Percentiles rank a stretch among this genome's conserved stretches.
Conservation (phyloP, 2,888 invertebrate genomes). For the Polydrusus cervinus region DNA sequence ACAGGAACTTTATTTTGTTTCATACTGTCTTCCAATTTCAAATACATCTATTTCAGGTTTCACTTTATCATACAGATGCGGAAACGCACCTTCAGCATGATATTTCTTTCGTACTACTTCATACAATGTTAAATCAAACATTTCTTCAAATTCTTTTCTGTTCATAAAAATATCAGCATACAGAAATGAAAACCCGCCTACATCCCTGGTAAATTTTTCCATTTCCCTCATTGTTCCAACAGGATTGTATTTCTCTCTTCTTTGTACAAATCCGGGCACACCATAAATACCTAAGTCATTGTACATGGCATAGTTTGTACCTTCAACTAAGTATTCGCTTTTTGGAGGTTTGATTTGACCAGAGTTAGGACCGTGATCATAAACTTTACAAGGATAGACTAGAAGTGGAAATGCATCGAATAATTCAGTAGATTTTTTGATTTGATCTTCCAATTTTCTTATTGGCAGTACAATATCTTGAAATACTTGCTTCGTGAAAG, state of each 20-base stretch:
- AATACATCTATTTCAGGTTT: slow-evolving; percentile 80
- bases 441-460: slow-evolving; percentile 78
- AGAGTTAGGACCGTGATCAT: slow-evolving; percentile 76
- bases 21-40: slow-evolving; percentile 71
- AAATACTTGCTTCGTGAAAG: slow-evolving; percentile 82
- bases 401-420: slow-evolving; percentile 81
- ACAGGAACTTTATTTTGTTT: slow-evolving; percentile 39
- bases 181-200: slow-evolving; percentile 80
- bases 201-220: slow-evolving; percentile 80
- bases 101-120: slow-evolving; percentile 77
- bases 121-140: slow-evolving; percentile 81
- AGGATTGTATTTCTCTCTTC: slow-evolving; percentile 76
- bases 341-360: slow-evolving; percentile 77
- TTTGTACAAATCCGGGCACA: slow-evolving; percentile 78
- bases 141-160: slow-evolving; percentile 77
- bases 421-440: slow-evolving; percentile 74
- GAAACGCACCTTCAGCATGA: slow-evolving; percentile 76
- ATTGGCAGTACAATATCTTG: slow-evolving; percentile 82
- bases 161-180: slow-evolving; percentile 84
- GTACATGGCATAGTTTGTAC: slow-evolving; percentile 80
- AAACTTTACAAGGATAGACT: slow-evolving; percentile 81
- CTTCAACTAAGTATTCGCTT: slow-evolving; percentile 76
- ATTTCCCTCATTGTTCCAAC: slow-evolving; percentile 79
- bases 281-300: slow-evolving; percentile 83
- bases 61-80: slow-evolving; percentile 80